Evolutionary conservation across 2,113 vertebrate genomes (phyloP), one percentile per base, ranked within the genome.

Genomic region (Anhinga rufa): DNA sequence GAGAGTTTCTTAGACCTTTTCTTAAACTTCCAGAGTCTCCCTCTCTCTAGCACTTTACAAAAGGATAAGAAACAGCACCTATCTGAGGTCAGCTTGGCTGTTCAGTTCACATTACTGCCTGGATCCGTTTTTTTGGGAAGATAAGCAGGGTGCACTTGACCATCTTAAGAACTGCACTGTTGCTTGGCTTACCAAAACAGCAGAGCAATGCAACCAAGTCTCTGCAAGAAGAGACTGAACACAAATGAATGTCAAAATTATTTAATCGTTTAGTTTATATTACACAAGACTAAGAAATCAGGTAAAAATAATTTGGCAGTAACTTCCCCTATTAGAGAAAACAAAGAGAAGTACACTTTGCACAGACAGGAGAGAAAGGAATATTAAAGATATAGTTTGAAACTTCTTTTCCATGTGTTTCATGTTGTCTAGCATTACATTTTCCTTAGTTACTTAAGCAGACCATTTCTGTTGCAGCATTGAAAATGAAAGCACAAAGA

Each of bases 361-460:
- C 12, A 32, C 22, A 34, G 66, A 57, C 18, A 65, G 29, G 26
- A 76, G 28, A 70, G n/a, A 86, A 78, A 77, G 36, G 11, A 42
- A 65, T 60, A 75, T 31, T 6, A 2, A 83, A 75, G 70, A 38
- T 9, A 36, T 1, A n/a, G 15, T 85, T 78, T 66, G 42, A 82
- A 82, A 38, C 21, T 29, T n/a, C 14, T 87, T 82, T 85, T 71
- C 28, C 17, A 24, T 19, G 16, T 13, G 5, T 76, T 90, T 60
- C 4, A 3, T 0, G 0, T 61, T 54, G 9, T 52, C 6, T 40
- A 40, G 34, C 2, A 12, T n/a, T 51, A 20, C 11, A 17, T 85
- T 93, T 93, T 77, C 38, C 14, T 54, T 36, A 32, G 26, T 54
- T 82, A 48, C n/a, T 79, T 66, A 62, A 44, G 31, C 28, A 40